Evolutionary conservation across 92 coral and sea anemone species (phyloP).

Genomic region (Heliopora coerulea): DNA sequence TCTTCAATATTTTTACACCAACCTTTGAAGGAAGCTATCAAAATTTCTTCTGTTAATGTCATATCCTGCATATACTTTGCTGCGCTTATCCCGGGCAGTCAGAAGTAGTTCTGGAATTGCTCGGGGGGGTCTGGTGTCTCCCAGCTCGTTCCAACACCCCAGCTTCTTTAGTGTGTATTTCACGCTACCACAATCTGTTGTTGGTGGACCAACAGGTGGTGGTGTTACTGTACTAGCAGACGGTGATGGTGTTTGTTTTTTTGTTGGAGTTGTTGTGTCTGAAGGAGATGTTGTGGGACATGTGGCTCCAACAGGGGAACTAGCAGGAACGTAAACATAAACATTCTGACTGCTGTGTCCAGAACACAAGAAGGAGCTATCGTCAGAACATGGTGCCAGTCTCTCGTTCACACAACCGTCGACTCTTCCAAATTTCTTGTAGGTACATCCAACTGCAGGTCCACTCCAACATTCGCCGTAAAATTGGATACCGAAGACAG

Average conservation of each 20-base stretch:
- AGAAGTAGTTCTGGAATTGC: constrained; percentile 23
- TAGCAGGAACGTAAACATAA: constrained; percentile 30
- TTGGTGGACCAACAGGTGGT: constrained; percentile 14
- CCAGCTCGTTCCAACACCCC: constrained; percentile 27
- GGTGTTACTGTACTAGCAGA: background rate
- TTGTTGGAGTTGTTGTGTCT: constrained; percentile 5
- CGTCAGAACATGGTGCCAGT: constrained; percentile 3
- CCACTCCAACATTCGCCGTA: constrained; percentile 41
- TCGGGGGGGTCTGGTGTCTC: background rate
- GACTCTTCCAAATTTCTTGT: constrained; percentile 15
- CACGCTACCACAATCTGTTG: background rate
- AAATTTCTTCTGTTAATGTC: constrained; percentile 6
- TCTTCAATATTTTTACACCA: constrained; percentile 12
- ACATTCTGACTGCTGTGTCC: constrained; percentile 14
- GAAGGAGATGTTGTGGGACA: constrained; percentile 31
- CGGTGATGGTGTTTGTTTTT: background rate
- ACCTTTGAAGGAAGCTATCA: constrained; percentile 25
- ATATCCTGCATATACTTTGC: constrained; percentile 33
- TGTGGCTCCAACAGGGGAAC: constrained; percentile 24
- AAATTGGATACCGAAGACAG: constrained; percentile 31
- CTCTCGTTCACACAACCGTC: constrained; percentile 12
- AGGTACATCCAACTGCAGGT: constrained; percentile 22
- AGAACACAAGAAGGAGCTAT: constrained; percentile 2
- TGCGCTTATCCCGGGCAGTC: constrained; percentile 26
- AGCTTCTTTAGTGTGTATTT: constrained; percentile 24